phyloP scores from a whole-genome alignment of 2,113 vertebrate species.

The Sterna hirundo region DNA sequence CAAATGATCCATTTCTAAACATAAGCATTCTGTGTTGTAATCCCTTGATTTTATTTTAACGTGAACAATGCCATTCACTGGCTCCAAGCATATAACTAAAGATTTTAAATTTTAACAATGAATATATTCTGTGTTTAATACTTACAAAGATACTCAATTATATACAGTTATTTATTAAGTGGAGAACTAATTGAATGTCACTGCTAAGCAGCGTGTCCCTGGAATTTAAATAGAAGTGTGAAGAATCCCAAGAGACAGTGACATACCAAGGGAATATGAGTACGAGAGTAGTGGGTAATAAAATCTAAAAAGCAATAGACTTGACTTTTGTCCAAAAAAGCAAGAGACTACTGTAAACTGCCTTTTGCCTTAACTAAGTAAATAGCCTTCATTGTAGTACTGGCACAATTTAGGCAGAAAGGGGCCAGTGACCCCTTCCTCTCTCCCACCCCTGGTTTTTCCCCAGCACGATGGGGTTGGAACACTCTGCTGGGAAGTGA shows the following conservation, averaged over 20 bases:
- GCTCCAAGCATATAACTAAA: neutral
- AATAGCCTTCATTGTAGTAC: neutral
- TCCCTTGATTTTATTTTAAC: neutral
- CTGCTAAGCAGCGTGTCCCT: neutral
- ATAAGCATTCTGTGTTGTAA: neutral
- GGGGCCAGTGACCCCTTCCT: neutral
- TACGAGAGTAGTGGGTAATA: neutral
- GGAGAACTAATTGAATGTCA: constrained; percentile 19
- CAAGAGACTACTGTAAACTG: neutral
- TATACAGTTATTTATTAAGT: constrained; percentile 34
- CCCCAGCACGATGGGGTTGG: neutral
- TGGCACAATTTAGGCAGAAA: neutral
- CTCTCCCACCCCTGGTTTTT: neutral
- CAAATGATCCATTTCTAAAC: neutral
- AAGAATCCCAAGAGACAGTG: neutral
- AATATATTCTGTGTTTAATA: neutral
- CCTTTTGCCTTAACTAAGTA: neutral
- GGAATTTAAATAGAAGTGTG: constrained; percentile 18
- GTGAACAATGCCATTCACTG: constrained; percentile 1
- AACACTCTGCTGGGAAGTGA: neutral
- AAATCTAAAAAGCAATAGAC: neutral
- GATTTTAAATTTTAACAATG: constrained; percentile 6
- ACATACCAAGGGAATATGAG: neutral
- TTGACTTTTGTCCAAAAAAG: neutral
- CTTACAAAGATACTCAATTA: constrained; percentile 32